Evolutionary conservation across 2,888 invertebrate genomes (phyloP), one percentile per base, ranked within the genome.

Genomic region (Syrista parreyssii): DNA sequence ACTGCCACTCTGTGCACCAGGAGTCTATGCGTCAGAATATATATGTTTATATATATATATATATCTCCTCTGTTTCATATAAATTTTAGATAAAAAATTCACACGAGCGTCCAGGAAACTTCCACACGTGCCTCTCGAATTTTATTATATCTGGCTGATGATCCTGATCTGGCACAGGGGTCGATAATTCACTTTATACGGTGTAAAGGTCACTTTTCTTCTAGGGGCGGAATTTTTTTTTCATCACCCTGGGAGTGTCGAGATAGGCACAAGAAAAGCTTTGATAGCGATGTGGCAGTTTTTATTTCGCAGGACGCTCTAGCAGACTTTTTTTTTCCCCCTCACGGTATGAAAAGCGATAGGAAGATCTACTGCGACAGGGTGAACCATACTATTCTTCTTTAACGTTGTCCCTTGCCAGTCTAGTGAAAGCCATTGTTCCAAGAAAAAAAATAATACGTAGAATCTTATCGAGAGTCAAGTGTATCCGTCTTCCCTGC

Each of bases 1-100:
- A 74, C 88, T 88, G 40, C 85, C 83, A 75, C 87, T 85, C 78
- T 88, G 86, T 73, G 86, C 84, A 36, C 80, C 87, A 75, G 55
- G 55, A 55, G 55, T 55, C 55, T 55, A 23, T 2, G 23, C 55
- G 23, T 55, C 55, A 55, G 55, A 55, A 55, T 55, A 55, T 9
- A n/a, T n/a, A n/a, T n/a, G n/a, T n/a, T n/a, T n/a, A n/a, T n/a
- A n/a, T n/a, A n/a, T n/a, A n/a, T n/a, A 15, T 4, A 55, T 23
- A 40, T 15, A 55, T 9, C 12, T 40, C 23, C 55, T 23, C 23
- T 23, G 55, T 2, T 55, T 23, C 2, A 55, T 23, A 55, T 23
- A 55, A 55, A 55, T 55, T 9, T 23, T 55, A 55, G 23, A 23
- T 55, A 55, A 55, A 55, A 23, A 55, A 23, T 55, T 55, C 23